Evolutionary conservation across 2,888 invertebrate species (phyloP), one percentile per base, ranked within the genome.

Genomic region (Argyra leucocephala): DNA sequence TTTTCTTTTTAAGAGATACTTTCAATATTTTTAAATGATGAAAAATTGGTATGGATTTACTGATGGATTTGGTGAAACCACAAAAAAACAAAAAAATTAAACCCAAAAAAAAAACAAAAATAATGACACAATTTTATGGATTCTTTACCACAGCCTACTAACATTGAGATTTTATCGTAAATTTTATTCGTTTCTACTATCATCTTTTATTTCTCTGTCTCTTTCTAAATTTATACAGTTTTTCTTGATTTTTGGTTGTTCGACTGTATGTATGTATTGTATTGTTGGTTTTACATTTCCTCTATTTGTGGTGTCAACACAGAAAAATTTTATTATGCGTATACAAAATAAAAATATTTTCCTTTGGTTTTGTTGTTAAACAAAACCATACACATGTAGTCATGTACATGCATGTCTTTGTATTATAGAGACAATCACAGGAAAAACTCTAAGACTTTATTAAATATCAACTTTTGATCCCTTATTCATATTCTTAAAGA

Each of bases 301-400:
- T 3, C 2, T 48, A 48, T 48, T 48, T 48, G 48, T 15, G n/a
- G 48, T 48, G 48, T 48, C 12, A 48, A 48, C 12, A 10, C 5
- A 48, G 48, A 48, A 48, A 48, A 48, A 48, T 48, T 48, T 48
- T 48, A 48, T 48, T 48, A 48, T 12, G 48, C 48, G 48, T 48
- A 12, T n/a, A n/a, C n/a, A n/a, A n/a, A n/a, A n/a, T n/a, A n/a
- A n/a, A n/a, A n/a, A n/a, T n/a, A n/a, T n/a, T n/a, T n/a, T n/a
- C n/a, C n/a, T n/a, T n/a, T n/a, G n/a, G n/a, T n/a, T n/a, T n/a
- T n/a, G n/a, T n/a, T n/a, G n/a, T n/a, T n/a, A n/a, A n/a, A n/a
- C n/a, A n/a, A n/a, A n/a, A n/a, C n/a, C n/a, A n/a, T n/a, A n/a
- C n/a, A n/a, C n/a, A n/a, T n/a, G n/a, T n/a, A n/a, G n/a, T n/a